Evolutionary conservation across 2,888 invertebrate genomes (phyloP), one percentile per base, ranked within the genome.

Genomic region (Nudaria mundana): DNA sequence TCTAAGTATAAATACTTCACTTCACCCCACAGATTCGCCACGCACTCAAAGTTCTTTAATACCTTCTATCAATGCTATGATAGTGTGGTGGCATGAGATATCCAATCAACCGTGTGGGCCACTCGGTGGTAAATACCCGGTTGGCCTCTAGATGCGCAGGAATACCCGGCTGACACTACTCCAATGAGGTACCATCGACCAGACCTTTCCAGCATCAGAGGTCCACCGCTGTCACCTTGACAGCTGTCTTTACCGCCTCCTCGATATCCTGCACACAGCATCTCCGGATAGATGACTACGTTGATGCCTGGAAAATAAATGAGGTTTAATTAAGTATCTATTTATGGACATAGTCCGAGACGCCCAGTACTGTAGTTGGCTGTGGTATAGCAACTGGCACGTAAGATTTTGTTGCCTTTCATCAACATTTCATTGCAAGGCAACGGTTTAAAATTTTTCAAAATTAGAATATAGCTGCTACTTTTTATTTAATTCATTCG

Each of bases 71-170:
- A 20, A 41, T 45, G 69, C 74, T 84, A 87, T 59, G 86, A 72
- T 0, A 86, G 61, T 0, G 87, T 87, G 0, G 88, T 91, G 1
- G 92, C 91, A 54, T 92, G 91, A 44, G 92, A 91, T 58, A 97
- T 96, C 97, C 97, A 97, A 76, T 97, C 97, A 4, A 97, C 96
- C 0, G 97, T 97, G 69, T 96, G 95, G 1, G 97, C 95, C 4
- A 97, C 97, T 57, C 97, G 91, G 76, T 97, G 97, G 82, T 97
- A 97, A 63, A 97, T 97, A 32, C 97, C 97, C 0, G 97, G 97
- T 69, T 97, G 97, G 11, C 97, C 97, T 10, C 96, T 91, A 66
- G 97, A 96, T 0, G 97, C 97, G 70, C 97, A 97, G 0, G 97
- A 97, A 81, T 97, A 97, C 3, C 97, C 97, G 0, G 97, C 97